Conservation (phyloP, 2,797 vertebrate genomes). For the Sebastes vulpes region DNA sequence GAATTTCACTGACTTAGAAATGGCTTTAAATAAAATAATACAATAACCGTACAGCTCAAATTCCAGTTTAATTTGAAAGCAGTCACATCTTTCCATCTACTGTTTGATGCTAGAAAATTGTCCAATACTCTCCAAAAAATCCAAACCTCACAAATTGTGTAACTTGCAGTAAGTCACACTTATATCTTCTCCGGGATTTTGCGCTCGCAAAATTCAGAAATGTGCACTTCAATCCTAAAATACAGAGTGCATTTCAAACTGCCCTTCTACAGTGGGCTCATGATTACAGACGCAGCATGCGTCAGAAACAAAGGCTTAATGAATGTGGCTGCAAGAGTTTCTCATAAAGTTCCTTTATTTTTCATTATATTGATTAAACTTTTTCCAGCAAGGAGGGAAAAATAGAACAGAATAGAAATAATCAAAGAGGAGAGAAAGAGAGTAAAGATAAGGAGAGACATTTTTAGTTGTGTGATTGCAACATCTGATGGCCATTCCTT, state of each 20-base stretch:
- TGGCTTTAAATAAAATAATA: background rate
- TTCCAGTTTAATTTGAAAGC: background rate
- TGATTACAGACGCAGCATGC: background rate
- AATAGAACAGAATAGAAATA: background rate
- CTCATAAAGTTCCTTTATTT: background rate
- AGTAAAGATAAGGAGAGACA: background rate
- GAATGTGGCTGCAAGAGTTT: background rate
- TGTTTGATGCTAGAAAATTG: background rate
- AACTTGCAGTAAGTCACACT: background rate
- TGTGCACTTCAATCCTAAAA: background rate
- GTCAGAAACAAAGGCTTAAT: background rate
- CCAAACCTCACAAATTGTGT: background rate
- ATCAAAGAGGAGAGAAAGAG: constrained; percentile 11
- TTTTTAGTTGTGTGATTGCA: constrained; percentile 43
- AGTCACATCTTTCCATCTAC: background rate
- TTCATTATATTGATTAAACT: background rate
- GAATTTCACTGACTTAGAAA: background rate
- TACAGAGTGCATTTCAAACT: background rate
- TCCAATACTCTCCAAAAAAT: background rate
- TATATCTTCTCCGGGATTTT: background rate
- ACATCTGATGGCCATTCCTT: constrained; percentile 46
- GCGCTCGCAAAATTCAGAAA: background rate
- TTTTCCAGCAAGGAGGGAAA: background rate
- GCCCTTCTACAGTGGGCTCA: background rate
- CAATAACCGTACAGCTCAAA: background rate